phyloP scores from a whole-genome alignment of 1,140 invertebrate genomes.

The Nautilus pompilius region DNA sequence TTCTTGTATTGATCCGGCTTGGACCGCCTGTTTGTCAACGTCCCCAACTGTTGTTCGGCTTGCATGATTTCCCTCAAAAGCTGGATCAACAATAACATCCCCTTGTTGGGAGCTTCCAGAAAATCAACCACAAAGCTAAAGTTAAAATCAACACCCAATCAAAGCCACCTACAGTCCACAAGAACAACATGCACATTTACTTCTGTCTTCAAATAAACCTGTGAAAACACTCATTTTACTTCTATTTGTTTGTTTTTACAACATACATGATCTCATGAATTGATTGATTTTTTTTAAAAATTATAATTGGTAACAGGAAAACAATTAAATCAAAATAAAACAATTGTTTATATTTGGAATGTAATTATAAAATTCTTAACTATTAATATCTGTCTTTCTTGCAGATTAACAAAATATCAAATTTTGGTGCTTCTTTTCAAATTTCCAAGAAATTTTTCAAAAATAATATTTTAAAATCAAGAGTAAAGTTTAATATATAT shows the following conservation, averaged over 20 bases:
- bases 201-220: background rate
- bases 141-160: background rate
- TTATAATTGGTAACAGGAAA: no score
- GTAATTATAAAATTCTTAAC: no score
- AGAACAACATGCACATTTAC: background rate
- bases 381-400: no score
- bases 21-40: conserved; percentile 7
- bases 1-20: conserved; percentile 41
- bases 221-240: background rate
- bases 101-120: conserved; percentile 76
- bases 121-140: conserved; percentile 81
- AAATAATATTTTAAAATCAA: background rate
- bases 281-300: background rate
- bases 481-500: background rate
- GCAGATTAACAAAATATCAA: background rate
- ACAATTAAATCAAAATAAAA: no score
- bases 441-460: conserved; percentile 3
- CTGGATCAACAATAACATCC: conserved; percentile 75
- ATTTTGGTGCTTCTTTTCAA: background rate
- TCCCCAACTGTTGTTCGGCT: conserved; percentile 37
- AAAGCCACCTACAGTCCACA: background rate
- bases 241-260: background rate
- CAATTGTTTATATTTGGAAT: no score
- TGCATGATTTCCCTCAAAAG: conserved; percentile 77
- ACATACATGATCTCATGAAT: background rate